Percentiles rank a stretch among this genome's conserved stretches.
Evolutionary conservation across 2,888 invertebrate genomes (phyloP).

Genomic region (Apamea sordens): DNA sequence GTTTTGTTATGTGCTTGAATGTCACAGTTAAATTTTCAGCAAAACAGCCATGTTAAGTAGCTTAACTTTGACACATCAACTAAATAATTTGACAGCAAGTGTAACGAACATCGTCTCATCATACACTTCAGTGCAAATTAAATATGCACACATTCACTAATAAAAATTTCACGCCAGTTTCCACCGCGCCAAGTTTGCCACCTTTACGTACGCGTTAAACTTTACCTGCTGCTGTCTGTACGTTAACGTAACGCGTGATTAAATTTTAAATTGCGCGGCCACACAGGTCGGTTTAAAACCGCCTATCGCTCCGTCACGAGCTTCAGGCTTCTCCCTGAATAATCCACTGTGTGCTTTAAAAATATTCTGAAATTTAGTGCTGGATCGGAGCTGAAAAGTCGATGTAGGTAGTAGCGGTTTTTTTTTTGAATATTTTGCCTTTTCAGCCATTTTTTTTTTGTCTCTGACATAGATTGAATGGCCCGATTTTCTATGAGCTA

Average conservation of each 20-base stretch:
- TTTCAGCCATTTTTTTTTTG: too few relatives aligned
- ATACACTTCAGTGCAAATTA: constrained; percentile 52
- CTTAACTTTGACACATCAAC: constrained; percentile 2
- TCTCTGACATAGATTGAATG: not conserved
- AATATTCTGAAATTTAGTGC: constrained; percentile 50
- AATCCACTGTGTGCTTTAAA: constrained; percentile 62
- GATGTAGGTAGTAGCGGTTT: not conserved
- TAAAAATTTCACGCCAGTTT: constrained; percentile 51
- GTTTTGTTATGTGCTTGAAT: not conserved
- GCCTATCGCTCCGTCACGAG: constrained; percentile 72
- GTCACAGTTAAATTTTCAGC: not conserved
- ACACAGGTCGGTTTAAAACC: constrained; percentile 76
- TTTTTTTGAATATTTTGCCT: constrained; percentile 11
- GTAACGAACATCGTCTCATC: constrained; percentile 43
- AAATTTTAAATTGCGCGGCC: constrained; percentile 82
- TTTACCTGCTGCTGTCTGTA: constrained; percentile 67
- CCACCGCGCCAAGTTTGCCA: constrained; percentile 41
- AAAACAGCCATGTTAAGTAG: not conserved
- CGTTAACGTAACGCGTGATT: constrained; percentile 77
- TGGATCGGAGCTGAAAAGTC: not conserved
- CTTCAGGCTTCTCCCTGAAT: constrained; percentile 70
- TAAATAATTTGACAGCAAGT: constrained; percentile 52
- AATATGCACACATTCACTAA: constrained; percentile 40
- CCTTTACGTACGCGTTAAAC: constrained; percentile 48
- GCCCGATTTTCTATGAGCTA: not conserved